Base-by-base conservation (phyloP, 2,113 vertebrate genomes). In the Xiphophorus hellerii region DNA sequence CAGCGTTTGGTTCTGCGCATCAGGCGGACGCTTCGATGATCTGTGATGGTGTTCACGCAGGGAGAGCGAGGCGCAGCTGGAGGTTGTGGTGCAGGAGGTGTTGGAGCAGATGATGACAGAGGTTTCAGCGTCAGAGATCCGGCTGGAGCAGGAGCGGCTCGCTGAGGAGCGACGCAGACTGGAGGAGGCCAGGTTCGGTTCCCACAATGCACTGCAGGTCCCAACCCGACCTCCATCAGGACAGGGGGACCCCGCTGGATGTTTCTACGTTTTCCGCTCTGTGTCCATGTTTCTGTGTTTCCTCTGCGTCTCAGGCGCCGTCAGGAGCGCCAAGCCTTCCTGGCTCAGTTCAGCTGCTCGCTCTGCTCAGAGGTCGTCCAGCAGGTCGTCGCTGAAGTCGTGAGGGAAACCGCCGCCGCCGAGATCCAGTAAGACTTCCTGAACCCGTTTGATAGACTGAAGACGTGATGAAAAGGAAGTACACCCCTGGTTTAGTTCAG, bases 161-260 rank as follows among this genome's bases (percentile, higher is more conserved):
- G 91, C 93, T 15, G 95, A 96, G 73, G 96, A 97, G 63, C 94
- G 88, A 68, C 94, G 92, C 51, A 94, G 71, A 80, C 92, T 94
- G 3, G 96, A 98, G 84, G 95, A 97, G 83, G 93, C 95, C 77
- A 96, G 97, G 98, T 96, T 96, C 9, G 0, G 88, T 86, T 8
- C 63, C 9, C n/a, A 14, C 11, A 22, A 42, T n/a, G 9, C 17
- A 0, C 5, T 44, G 10, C 10, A 7, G 51, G 20, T 9, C 25
- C 22, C 25, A n/a, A 58, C 51, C 17, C 1, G 51, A 25, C 0
- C 51, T 58, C 22, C 51, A 3, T 25, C 8, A 11, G 51, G 35
- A 35, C 33, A 9, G 33, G 33, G 33, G 33, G 35, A 37, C 35
- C 35, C 35, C 11, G 35, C 35, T 11, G 9, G 10, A 3, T 11